Evolutionary conservation across 2,797 vertebrate genomes (phyloP).

Genomic region (Lemur catta): DNA sequence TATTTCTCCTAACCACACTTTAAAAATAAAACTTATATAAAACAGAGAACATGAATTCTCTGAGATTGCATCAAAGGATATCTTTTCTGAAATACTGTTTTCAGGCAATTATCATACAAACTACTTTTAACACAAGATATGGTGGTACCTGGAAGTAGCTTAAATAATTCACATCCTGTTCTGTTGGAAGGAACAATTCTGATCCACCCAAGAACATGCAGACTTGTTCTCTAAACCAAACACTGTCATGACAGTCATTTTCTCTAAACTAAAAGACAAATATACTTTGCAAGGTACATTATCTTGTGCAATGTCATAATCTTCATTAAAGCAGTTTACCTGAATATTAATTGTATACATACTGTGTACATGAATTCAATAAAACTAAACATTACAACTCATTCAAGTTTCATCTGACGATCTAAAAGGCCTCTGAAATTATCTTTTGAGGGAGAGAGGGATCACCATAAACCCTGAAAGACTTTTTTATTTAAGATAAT

Average conservation of each 20-base stretch:
- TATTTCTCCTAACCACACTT: neutral
- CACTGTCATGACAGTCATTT: neutral
- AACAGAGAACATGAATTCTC: slow-evolving; percentile 20
- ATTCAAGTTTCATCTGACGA: neutral
- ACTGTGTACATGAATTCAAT: neutral
- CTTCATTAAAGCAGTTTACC: neutral
- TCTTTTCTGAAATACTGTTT: neutral
- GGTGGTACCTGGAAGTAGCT: neutral
- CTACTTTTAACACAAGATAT: neutral
- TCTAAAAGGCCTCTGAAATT: slow-evolving; percentile 42
- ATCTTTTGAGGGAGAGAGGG: slow-evolving; percentile 28
- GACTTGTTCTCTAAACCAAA: slow-evolving; percentile 19
- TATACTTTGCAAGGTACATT: neutral
- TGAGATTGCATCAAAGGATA: neutral
- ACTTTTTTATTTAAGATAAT: slow-evolving; percentile 32
- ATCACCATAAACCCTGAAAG: neutral
- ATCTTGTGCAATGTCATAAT: slow-evolving; percentile 28
- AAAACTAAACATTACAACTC: slow-evolving; percentile 40
- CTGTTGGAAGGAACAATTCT: neutral
- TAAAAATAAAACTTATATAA: slow-evolving; percentile 26
- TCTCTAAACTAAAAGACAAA: neutral
- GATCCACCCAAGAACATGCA: neutral
- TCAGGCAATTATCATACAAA: neutral
- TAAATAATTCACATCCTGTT: slow-evolving; percentile 1
- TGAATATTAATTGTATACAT: slow-evolving; percentile 10